Conservation (phyloP, 2,888 invertebrate genomes). For the Podabrus alpinus region DNA sequence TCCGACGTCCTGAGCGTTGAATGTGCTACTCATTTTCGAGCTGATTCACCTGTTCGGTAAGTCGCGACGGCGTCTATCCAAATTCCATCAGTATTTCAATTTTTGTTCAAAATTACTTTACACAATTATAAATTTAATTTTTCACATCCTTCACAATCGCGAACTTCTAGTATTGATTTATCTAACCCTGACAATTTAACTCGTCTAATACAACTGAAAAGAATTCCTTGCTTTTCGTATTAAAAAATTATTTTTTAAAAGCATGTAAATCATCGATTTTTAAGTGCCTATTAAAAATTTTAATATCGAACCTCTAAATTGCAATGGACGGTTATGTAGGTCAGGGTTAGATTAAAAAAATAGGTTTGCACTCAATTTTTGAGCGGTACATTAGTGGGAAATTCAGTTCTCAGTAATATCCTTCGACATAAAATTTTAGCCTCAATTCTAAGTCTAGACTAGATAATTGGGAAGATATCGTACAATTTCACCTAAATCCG, state of each 20-base stretch:
- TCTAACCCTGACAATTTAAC: background rate
- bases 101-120: background rate
- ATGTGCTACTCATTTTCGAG: constrained; percentile 57
- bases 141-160: background rate
- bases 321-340: background rate
- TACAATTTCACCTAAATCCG: background rate
- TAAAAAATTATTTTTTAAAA: background rate
- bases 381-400: background rate
- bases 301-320: background rate
- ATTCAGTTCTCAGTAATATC: background rate
- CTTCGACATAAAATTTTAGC: background rate
- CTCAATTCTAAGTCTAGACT: background rate
- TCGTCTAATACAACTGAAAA: background rate
- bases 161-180: background rate
- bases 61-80: constrained; percentile 58
- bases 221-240: background rate
- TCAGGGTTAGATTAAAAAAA: background rate
- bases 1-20: constrained; percentile 50
- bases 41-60: constrained; percentile 66
- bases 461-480: background rate
- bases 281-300: background rate
- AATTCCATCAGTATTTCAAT: background rate
- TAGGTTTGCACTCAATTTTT: background rate
- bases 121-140: background rate
- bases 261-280: background rate